Conservation (phyloP, 1,140 invertebrate genomes). For the Archegozetes longisetosus region DNA sequence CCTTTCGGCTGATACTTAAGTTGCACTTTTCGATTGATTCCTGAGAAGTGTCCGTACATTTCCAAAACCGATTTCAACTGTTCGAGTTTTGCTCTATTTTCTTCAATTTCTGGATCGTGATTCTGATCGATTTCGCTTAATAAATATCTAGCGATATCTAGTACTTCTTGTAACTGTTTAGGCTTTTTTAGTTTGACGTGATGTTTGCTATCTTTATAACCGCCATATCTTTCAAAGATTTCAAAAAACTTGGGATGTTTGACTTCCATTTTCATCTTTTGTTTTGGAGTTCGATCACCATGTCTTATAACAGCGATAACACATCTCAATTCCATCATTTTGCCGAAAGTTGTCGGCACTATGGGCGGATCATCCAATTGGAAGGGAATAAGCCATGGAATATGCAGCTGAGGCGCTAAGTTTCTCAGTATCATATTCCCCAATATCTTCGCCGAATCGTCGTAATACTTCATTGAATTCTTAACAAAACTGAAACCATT, state of each 20-base stretch:
- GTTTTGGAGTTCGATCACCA: constrained; percentile 96
- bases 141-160: constrained; percentile 79
- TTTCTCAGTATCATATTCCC: constrained; percentile 84
- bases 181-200: constrained; percentile 96
- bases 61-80: constrained; percentile 95
- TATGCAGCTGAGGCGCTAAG: constrained; percentile 81
- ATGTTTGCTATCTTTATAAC: constrained; percentile 60
- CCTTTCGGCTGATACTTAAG: constrained; percentile 97
- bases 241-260: constrained; percentile 97
- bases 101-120: constrained; percentile 81
- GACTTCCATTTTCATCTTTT: constrained; percentile 99
- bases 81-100: constrained; percentile 88
- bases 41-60: constrained; percentile 99
- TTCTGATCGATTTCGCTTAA: constrained; percentile 67
- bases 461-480: constrained; percentile 98
- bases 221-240: constrained; percentile 94
- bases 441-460: constrained; percentile 95
- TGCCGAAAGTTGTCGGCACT: constrained; percentile 91
- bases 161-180: constrained; percentile 90
- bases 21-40: constrained; percentile 98
- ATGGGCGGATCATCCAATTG: constrained; percentile 96
- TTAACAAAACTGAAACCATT: constrained; percentile 99
- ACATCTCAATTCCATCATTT: constrained; percentile 96
- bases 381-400: constrained; percentile 91
- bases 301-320: constrained; percentile 97